Conservation (phyloP, 2,113 vertebrate species). For the Planiliza haematocheilus region DNA sequence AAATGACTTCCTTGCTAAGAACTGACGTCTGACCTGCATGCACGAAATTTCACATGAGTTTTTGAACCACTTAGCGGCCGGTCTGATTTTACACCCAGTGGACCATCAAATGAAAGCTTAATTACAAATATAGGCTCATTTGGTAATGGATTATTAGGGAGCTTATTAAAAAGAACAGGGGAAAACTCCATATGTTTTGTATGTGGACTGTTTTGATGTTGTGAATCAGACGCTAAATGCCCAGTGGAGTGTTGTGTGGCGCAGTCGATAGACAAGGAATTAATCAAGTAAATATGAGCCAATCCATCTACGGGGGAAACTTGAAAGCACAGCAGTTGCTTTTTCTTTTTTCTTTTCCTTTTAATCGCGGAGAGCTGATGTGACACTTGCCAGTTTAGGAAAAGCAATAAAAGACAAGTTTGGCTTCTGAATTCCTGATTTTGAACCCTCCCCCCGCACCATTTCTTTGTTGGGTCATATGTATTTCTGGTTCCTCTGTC, state of each 20-base stretch:
- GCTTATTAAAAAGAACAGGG: neutral
- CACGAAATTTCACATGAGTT: conserved; percentile 60
- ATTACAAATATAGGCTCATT: conserved; percentile 49
- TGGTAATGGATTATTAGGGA: conserved; percentile 27
- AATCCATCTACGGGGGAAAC: conserved; percentile 15
- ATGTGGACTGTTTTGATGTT: conserved; percentile 36
- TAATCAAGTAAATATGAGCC: conserved; percentile 45
- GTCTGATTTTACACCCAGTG: conserved; percentile 73
- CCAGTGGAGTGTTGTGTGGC: conserved; percentile 58
- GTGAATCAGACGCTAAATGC: conserved; percentile 40
- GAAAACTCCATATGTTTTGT: conserved; percentile 24
- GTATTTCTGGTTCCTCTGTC: conserved; percentile 70
- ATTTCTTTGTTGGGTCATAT: conserved; percentile 80
- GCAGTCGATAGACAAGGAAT: conserved; percentile 25
- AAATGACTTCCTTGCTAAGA: conserved; percentile 26
- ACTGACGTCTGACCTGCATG: conserved; percentile 44
- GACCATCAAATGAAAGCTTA: conserved; percentile 69
- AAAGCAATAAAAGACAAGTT: conserved; percentile 92
- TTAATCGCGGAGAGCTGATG: conserved; percentile 17
- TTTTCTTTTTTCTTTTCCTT: conserved; percentile 1
- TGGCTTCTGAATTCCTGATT: conserved; percentile 79
- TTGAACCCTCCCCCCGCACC: conserved; percentile 71
- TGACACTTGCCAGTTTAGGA: conserved; percentile 76
- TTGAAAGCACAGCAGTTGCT: conserved; percentile 31
- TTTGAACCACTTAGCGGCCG: conserved; percentile 70